Evolutionary conservation across 2,888 invertebrate species (phyloP).

Genomic region (Bombylius discolor): DNA sequence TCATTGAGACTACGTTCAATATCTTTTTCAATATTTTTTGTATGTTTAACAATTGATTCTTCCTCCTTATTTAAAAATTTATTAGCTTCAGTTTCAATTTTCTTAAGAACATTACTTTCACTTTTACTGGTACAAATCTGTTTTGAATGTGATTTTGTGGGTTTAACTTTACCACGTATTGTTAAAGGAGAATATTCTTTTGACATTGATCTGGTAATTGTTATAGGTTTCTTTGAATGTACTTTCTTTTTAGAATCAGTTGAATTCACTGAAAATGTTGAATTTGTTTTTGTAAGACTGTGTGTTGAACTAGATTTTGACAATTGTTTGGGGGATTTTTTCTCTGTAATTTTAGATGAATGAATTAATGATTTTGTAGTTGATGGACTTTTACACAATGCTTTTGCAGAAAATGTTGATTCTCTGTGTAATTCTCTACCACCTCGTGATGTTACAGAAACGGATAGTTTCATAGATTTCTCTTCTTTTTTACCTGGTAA

Average conservation of each 20-base stretch:
- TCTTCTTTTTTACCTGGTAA: constrained; percentile 11
- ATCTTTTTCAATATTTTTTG: constrained; percentile 4
- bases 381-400: constrained; percentile 14
- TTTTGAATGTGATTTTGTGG: neutral
- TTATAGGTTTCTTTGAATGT: constrained; percentile 16
- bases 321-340: constrained; percentile 10
- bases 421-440: neutral
- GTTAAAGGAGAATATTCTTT: constrained; percentile 9
- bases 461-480: constrained; percentile 5
- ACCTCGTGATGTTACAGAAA: constrained; percentile 4
- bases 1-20: constrained; percentile 21
- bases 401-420: constrained; percentile 4
- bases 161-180: constrained; percentile 14
- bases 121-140: constrained; percentile 21
- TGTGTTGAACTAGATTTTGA: constrained; percentile 26
- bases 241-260: constrained; percentile 20
- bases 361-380: constrained; percentile 14
- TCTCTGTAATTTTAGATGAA: constrained; percentile 7
- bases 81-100: constrained; percentile 14
- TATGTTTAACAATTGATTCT: neutral
- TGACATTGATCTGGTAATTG: constrained; percentile 13
- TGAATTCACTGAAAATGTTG: constrained; percentile 35
- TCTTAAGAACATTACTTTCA: constrained; percentile 22
- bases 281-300: constrained; percentile 31
- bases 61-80: neutral